Evolutionary conservation across 2,888 invertebrate species (phyloP).

Genomic region (Pheosia gnoma): DNA sequence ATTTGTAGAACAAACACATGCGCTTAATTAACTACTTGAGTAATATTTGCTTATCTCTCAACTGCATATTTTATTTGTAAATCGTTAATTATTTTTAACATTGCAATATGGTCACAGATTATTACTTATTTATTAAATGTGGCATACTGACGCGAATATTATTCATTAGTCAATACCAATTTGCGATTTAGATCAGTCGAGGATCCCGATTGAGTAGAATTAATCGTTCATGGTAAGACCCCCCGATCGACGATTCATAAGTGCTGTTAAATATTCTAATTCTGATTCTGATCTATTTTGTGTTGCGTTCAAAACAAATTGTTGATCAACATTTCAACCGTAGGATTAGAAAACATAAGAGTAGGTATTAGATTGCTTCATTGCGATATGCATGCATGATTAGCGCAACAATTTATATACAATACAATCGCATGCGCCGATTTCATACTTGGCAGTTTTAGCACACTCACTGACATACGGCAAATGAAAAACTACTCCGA

Average conservation of each 20-base stretch:
- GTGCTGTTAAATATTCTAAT: too few relatives aligned
- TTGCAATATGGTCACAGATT: neutral
- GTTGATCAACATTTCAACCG: too few relatives aligned
- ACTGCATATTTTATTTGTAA: neutral
- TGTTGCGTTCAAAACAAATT: too few relatives aligned
- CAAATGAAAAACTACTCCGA: neutral
- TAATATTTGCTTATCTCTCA: neutral
- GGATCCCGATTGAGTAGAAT: too few relatives aligned
- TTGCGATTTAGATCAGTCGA: too few relatives aligned
- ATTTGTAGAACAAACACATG: neutral
- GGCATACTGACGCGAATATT: neutral
- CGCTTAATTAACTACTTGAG: neutral
- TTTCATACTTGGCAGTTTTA: neutral
- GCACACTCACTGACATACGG: slow-evolving; percentile 2
- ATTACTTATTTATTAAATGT: neutral
- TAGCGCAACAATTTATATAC: slow-evolving; percentile 1
- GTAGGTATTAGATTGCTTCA: neutral
- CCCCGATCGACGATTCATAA: too few relatives aligned
- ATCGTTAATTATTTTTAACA: neutral
- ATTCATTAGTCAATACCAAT: neutral
- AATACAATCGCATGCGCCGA: slow-evolving; percentile 6
- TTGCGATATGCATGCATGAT: neutral
- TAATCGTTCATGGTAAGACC: too few relatives aligned
- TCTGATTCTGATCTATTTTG: too few relatives aligned
- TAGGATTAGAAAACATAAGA: neutral